Evolutionary conservation across 2,797 vertebrate species (phyloP), one percentile per base, ranked within the genome.

Genomic region (Falco biarmicus): DNA sequence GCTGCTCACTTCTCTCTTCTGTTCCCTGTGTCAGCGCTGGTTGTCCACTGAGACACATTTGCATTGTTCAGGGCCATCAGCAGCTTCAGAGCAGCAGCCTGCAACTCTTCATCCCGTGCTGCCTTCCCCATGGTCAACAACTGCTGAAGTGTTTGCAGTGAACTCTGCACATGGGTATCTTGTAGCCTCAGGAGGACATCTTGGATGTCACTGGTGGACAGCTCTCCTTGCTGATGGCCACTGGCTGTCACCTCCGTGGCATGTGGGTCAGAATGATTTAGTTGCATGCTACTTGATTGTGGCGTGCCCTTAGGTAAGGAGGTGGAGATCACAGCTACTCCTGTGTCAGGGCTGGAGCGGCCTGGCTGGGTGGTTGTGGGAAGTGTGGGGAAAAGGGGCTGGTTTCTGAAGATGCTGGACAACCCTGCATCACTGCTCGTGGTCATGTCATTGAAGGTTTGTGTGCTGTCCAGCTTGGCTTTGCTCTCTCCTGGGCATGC

Each of bases 171-270:
- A 0, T 83, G n/a, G 12, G 15, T 89, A 21, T 97, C 92, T 65
- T 68, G 56, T 39, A 97, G 80, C 76, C 79, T 93, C 65, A 93
- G 74, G 24, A 96, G 43, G 50, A 97, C 91, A 25, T 94, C 93
- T 45, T 92, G 75, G 3, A 94, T 57, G 74, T 96, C 80, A 17
- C 16, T 86, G 26, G 13, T 18, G n/a, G 90, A 88, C 47, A 73
- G 54, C 37, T 74, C 53, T 34, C 34, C 47, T 50, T 81, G 61
- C 29, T 86, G 82, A 25, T 75, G 43, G 28, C 28, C 10, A 4
- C 31, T 51, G 64, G 11, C 50, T 69, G 39, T 18, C 43, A 25
- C 59, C 15, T 24, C n/a, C 31, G 32, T 25, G 65, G 28, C n/a
- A 4, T 7, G 45, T 19, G 57, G 32, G 32, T 45, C 13, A 1